A percentile compares a stretch with the other conserved stretches of the same genome.
phyloP scores from a whole-genome alignment of 2,797 vertebrate genomes.

The Propithecus perrieri region DNA sequence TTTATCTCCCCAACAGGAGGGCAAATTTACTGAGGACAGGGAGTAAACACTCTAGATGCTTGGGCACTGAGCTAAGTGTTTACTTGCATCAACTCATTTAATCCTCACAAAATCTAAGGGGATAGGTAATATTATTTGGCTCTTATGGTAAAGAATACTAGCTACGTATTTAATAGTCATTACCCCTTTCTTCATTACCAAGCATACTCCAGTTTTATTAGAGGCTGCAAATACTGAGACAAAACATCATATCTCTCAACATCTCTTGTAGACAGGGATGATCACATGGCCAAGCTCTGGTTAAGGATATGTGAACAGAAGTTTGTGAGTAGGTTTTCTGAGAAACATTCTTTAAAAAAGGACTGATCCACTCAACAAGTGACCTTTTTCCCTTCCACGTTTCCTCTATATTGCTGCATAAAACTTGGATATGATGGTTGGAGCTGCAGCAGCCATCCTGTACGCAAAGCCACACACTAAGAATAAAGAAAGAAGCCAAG shows the following conservation, averaged over 20 bases:
- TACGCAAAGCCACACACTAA: not conserved
- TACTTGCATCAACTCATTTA: not conserved
- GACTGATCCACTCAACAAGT: not conserved
- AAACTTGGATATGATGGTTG: not conserved
- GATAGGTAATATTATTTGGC: not conserved
- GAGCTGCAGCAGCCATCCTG: not conserved
- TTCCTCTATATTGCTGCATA: not conserved
- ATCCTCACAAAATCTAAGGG: not conserved
- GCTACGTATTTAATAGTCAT: not conserved
- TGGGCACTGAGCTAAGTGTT: not conserved
- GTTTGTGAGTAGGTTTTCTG: not conserved
- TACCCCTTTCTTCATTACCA: not conserved
- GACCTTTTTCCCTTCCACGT: not conserved
- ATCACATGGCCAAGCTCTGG: not conserved
- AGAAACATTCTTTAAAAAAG: not conserved
- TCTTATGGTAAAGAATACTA: not conserved
- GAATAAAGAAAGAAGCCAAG: not conserved
- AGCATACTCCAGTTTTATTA: not conserved
- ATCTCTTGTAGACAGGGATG: not conserved
- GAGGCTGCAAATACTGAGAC: not conserved
- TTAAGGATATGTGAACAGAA: not conserved
- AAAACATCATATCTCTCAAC: not conserved
- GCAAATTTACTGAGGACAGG: not conserved
- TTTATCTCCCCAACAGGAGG: not conserved
- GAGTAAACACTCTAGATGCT: not conserved